Conservation (phyloP, 1,140 invertebrate species). For the Rhagoletis zephyria region DNA sequence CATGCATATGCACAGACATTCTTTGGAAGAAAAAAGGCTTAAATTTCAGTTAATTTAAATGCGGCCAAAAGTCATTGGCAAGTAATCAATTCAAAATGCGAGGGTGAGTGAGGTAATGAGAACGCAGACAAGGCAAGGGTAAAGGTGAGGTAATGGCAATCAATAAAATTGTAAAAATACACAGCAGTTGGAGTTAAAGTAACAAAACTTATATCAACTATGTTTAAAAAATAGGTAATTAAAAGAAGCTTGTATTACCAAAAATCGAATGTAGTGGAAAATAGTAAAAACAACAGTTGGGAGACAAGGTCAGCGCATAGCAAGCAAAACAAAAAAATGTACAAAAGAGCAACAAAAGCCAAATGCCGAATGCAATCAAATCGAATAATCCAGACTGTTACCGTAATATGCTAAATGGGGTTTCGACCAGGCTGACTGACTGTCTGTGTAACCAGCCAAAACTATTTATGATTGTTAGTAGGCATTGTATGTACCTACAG, state of each 20-base stretch:
- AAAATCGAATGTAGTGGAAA: background rate
- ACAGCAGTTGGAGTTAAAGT: conserved; percentile 11
- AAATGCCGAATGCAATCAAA: conserved; percentile 3
- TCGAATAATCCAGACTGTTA: conserved; percentile 13
- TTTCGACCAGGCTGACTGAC: background rate
- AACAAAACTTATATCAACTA: conserved; percentile 30
- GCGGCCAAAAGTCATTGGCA: conserved; percentile 9
- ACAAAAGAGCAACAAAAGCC: background rate
- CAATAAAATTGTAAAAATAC: conserved; percentile 12
- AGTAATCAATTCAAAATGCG: background rate
- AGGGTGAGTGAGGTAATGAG: background rate
- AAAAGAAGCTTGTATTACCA: background rate
- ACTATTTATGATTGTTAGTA: conserved; percentile 12
- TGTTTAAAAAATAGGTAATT: background rate
- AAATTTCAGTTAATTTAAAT: conserved; percentile 40
- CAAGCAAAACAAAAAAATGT: conserved; percentile 3
- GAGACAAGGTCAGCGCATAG: conserved; percentile 29
- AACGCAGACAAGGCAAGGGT: background rate
- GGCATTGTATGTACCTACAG: background rate
- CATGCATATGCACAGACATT: no score
- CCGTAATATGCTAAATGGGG: background rate
- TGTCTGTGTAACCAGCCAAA: background rate
- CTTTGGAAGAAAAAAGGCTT: background rate
- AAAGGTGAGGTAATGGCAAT: background rate
- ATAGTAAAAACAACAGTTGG: background rate